A percentile compares a stretch with the other conserved stretches of the same genome.
These are phyloP conservation scores for Argyrosomus japonicus DNA, from an alignment of 2,113 vertebrate species.

Conservation along the genomic window DNA sequence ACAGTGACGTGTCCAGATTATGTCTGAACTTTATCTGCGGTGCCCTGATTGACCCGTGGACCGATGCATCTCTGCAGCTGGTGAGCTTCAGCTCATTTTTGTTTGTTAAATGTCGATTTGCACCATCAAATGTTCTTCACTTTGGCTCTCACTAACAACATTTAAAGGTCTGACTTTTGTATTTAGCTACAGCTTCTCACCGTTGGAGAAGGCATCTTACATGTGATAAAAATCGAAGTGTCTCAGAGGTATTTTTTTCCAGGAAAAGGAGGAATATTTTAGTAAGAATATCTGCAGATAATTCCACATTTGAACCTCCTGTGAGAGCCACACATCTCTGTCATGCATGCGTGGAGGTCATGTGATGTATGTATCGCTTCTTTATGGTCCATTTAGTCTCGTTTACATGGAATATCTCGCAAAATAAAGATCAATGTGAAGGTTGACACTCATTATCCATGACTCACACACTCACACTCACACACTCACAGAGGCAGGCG, in stretches of 20 bases:
- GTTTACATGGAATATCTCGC: neutral
- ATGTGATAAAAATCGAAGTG: no score
- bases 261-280: neutral
- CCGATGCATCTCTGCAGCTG: no score
- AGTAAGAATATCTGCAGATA: no score
- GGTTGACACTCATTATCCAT: slow-evolving; percentile 11
- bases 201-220: no score
- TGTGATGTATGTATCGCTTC: neutral
- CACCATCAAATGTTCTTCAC: no score
- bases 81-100: neutral
- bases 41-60: no score
- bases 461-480: neutral
- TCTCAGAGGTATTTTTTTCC: neutral
- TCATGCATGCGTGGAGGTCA: neutral
- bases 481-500: neutral
- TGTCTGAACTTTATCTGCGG: neutral
- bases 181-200: no score
- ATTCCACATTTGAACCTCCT: neutral
- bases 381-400: neutral
- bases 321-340: neutral
- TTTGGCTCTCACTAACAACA: no score
- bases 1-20: neutral
- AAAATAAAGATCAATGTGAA: slow-evolving; percentile 22
- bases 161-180: no score
- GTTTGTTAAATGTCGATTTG: no score